These are phyloP conservation scores for Carpatolechia fugitivella DNA, from an alignment of 2,888 invertebrate species.

Conservation along the genomic window DNA sequence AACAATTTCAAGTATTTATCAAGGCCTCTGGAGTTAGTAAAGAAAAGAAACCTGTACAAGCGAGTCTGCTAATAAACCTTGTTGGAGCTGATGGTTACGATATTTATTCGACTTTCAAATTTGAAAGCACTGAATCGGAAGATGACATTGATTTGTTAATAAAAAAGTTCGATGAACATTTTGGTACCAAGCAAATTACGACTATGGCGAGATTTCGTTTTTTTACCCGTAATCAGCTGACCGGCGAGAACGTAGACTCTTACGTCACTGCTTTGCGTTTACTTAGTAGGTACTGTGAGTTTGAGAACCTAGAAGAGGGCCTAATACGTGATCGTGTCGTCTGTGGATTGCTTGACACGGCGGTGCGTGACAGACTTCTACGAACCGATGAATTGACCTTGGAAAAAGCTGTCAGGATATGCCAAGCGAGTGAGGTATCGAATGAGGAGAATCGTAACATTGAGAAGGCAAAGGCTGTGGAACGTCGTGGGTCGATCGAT, in stretches of 20 bases:
- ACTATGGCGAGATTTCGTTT: constrained; percentile 9
- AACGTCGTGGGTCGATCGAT: constrained; percentile 1
- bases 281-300: constrained; percentile 16
- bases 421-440: constrained; percentile 19
- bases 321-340: constrained; percentile 20
- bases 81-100: constrained; percentile 17
- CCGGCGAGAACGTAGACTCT: constrained; percentile 16
- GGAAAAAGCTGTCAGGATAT: constrained; percentile 19
- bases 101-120: constrained; percentile 12
- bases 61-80: constrained; percentile 15
- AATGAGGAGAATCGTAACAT: constrained; percentile 12
- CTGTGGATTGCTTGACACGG: constrained; percentile 1
- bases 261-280: constrained; percentile 17
- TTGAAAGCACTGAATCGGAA: not conserved
- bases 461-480: not conserved
- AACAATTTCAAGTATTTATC: constrained; percentile 12
- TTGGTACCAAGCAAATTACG: constrained; percentile 9
- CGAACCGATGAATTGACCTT: constrained; percentile 17
- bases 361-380: constrained; percentile 7
- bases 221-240: constrained; percentile 13
- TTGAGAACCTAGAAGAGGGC: constrained; percentile 11
- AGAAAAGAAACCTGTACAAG: constrained; percentile 9
- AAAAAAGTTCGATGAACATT: constrained; percentile 17
- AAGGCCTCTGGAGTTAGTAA: constrained; percentile 16
- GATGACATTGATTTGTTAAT: constrained; percentile 1